These are phyloP conservation scores for Aromia moschata DNA, from an alignment of 2,888 invertebrate species.

Conservation along the genomic window DNA sequence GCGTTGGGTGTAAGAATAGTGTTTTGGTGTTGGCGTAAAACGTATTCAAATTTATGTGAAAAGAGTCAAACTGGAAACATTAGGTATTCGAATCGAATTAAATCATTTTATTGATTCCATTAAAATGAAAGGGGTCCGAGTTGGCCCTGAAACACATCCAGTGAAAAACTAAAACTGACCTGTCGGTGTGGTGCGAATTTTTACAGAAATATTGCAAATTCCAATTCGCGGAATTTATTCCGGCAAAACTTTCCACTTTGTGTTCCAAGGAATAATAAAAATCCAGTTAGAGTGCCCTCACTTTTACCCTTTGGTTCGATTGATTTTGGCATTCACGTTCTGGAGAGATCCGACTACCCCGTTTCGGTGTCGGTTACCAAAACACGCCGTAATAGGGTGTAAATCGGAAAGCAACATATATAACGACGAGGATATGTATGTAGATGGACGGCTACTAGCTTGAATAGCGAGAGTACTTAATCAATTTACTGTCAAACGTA, in stretches of 20 bases:
- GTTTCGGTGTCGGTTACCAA: constrained; percentile 6
- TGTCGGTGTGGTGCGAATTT: too few species aligned
- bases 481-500: constrained; percentile 57
- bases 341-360: neutral
- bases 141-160: too few species aligned
- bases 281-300: too few species aligned
- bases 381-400: constrained; percentile 16
- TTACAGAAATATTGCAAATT: too few species aligned
- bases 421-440: constrained; percentile 17
- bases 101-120: too few species aligned
- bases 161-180: too few species aligned
- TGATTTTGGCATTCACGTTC: constrained; percentile 10
- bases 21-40: too few species aligned
- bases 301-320: constrained; percentile 6
- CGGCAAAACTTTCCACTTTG: neutral
- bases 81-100: too few species aligned
- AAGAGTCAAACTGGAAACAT: too few species aligned
- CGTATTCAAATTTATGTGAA: too few species aligned
- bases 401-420: constrained; percentile 11
- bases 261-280: neutral
- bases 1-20: too few species aligned
- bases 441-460: constrained; percentile 22
- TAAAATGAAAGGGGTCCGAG: too few species aligned
- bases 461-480: constrained; percentile 50
- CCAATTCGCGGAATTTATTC: neutral